phyloP scores from a whole-genome alignment of 2,888 invertebrate genomes.

The Cephus rjabovi region DNA sequence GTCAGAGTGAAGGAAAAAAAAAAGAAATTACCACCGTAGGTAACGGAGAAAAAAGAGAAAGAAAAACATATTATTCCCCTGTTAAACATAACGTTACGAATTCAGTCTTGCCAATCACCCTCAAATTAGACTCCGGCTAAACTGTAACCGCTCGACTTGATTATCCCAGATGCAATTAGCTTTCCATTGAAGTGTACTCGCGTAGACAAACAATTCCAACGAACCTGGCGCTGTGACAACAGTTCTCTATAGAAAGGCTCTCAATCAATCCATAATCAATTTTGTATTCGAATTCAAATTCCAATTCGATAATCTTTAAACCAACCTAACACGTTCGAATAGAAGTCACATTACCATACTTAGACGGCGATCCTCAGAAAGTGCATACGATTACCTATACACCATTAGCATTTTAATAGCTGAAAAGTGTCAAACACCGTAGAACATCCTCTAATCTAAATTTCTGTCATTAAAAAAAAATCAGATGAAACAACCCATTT shows the following conservation, averaged over 20 bases:
- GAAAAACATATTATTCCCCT: not conserved
- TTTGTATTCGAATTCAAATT: conserved; percentile 32
- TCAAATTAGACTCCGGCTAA: conserved; percentile 25
- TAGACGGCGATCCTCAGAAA: conserved; percentile 34
- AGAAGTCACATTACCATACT: not conserved
- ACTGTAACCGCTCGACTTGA: conserved; percentile 37
- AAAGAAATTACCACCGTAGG: not conserved
- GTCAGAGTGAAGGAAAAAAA: not conserved
- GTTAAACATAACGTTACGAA: not conserved
- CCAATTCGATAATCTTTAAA: not conserved
- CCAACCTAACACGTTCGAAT: not conserved
- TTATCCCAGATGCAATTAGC: conserved; percentile 44
- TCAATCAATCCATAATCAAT: conserved; percentile 53
- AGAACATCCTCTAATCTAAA: not conserved
- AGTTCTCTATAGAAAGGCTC: conserved; percentile 45
- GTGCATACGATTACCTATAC: conserved; percentile 19
- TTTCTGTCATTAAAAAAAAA: not conserved
- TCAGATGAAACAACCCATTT: not conserved
- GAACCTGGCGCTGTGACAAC: not conserved
- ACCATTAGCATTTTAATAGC: not conserved
- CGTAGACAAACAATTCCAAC: not conserved
- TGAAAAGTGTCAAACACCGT: not conserved
- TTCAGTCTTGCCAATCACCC: not conserved
- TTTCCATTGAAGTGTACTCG: conserved; percentile 38
- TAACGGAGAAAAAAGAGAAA: not conserved